phyloP scores from a whole-genome alignment of 2,113 vertebrate genomes.

The Calidris pugnax region DNA sequence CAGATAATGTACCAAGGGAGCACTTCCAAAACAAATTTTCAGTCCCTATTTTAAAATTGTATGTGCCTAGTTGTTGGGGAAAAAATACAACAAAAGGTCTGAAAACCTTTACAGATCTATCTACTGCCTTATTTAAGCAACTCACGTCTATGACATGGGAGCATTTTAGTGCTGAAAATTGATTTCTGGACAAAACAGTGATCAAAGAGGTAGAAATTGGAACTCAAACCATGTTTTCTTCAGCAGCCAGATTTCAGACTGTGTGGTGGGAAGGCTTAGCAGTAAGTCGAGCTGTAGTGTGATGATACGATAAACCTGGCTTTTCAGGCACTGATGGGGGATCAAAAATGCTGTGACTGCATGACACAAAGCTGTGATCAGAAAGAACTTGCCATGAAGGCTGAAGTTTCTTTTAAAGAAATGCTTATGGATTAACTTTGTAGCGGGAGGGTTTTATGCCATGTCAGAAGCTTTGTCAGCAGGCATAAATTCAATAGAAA shows the following conservation, averaged over 20 bases:
- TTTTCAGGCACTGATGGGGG: background rate
- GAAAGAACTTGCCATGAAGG: background rate
- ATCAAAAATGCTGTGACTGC: background rate
- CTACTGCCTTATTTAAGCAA: background rate
- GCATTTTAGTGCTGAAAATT: background rate
- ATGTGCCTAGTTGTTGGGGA: background rate
- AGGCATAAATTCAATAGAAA: background rate
- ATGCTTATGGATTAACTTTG: background rate
- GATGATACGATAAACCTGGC: background rate
- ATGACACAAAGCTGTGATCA: background rate
- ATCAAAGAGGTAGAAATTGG: conserved; percentile 14
- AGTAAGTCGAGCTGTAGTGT: background rate
- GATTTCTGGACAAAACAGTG: conserved; percentile 13
- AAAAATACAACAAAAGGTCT: background rate
- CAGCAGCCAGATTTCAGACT: background rate
- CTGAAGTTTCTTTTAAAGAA: background rate
- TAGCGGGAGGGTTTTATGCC: background rate
- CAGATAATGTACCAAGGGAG: background rate
- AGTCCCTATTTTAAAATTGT: background rate
- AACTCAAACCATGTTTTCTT: background rate
- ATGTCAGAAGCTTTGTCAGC: background rate
- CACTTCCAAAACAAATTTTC: background rate
- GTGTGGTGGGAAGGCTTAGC: background rate
- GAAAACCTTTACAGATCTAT: background rate
- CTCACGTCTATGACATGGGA: background rate